phyloP scores from a whole-genome alignment of 2,113 vertebrate species.

The Polypterus senegalus region DNA sequence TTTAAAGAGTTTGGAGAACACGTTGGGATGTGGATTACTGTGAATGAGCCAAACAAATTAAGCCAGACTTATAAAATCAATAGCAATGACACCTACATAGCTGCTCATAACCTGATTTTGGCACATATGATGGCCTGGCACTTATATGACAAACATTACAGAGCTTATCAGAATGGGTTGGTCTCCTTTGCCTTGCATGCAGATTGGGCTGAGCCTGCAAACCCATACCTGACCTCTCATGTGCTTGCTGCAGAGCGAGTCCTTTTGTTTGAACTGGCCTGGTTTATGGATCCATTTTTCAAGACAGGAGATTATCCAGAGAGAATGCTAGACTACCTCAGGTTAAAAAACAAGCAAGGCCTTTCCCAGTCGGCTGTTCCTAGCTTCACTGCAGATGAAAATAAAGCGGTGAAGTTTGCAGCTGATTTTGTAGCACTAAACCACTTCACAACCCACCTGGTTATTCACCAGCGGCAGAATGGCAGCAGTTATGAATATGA shows the following conservation, averaged over 20 bases:
- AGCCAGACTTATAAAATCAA: constrained; percentile 50
- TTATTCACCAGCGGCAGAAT: constrained; percentile 40
- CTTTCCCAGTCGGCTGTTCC: constrained; percentile 47
- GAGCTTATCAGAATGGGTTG: constrained; percentile 40
- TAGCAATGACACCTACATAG: constrained; percentile 48
- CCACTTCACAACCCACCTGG: constrained; percentile 85
- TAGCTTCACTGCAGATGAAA: constrained; percentile 55
- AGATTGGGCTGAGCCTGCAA: constrained; percentile 84
- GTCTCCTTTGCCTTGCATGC: constrained; percentile 78
- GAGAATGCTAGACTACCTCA: constrained; percentile 55
- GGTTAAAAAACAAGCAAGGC: constrained; percentile 34
- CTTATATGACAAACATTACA: constrained; percentile 50
- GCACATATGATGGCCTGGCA: constrained; percentile 78
- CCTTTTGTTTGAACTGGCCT: constrained; percentile 77
- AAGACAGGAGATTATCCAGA: constrained; percentile 55
- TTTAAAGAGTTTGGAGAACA: constrained; percentile 69
- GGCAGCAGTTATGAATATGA: constrained; percentile 43
- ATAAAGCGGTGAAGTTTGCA: constrained; percentile 54
- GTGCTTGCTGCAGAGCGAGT: constrained; percentile 58
- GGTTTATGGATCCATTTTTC: constrained; percentile 79
- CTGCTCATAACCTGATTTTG: constrained; percentile 69
- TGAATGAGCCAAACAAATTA: constrained; percentile 84
- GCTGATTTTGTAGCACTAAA: constrained; percentile 79
- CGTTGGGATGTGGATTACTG: constrained; percentile 83
- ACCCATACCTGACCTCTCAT: constrained; percentile 66